Evolutionary conservation across 1,140 invertebrate species (phyloP), one percentile per base, ranked within the genome.

Genomic region (Drosophila elegans): DNA sequence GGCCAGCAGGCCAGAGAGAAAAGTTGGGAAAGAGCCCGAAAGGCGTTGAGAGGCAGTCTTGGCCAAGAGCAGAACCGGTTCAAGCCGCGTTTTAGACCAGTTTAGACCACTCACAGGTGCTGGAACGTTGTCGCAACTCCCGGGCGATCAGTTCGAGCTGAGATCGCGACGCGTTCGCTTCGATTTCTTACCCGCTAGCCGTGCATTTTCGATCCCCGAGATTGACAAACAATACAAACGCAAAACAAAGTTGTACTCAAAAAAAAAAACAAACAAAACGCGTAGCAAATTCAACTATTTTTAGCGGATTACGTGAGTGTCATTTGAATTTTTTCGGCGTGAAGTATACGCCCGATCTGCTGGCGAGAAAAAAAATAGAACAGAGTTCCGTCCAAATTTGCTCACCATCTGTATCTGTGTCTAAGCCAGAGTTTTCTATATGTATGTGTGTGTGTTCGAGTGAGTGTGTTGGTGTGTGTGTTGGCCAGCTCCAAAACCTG

Each of bases 301-400:
- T 89, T 89, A 89, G 84, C 80, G 69, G 44, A 89, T 89, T 89
- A 89, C 84, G 84, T 89, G 84, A 89, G 84, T 89, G 84, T 89
- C 74, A 84, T 84, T 80, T 78, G 51, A 86, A 86, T 76, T 83
- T 73, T 63, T 78, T 67, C 49, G 55, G 51, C 72, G 48, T 67
- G 53, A 76, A 72, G 66, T 72, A 41, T 36, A 72, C 52, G 64
- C 68, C 67, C 52, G 52, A 67, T 59, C 61, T 44, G 60, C 32
- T 56, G 46, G 45, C 45, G 42, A 67, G 36, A 45, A 72, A 51
- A 49, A 48, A 74, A 66, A 74, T 36, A 52, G 49, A 68, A 67
- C 60, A 57, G 73, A 67, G 71, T 64, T 29, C 13, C 66, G 53
- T 34, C 46, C 73, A 46, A 74, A 75, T 39, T 78, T 69, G 56